Percentiles rank a stretch among this genome's conserved stretches.
These are phyloP conservation scores for Tapirus terrestris DNA, from an alignment of 2,113 vertebrate genomes.

Conservation along the genomic window DNA sequence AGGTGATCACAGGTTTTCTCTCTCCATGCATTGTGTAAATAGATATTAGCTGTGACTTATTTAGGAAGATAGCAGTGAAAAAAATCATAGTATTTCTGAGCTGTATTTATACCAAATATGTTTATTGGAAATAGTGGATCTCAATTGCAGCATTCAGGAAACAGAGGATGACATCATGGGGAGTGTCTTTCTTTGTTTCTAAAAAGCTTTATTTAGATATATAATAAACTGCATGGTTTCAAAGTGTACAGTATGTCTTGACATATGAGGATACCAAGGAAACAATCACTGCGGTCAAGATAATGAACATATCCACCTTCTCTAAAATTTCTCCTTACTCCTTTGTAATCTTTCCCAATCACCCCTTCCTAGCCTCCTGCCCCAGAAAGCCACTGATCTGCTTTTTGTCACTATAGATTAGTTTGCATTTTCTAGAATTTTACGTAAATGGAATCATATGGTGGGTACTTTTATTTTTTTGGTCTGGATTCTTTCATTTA, in stretches of 20 bases:
- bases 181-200: neutral
- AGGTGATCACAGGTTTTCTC: neutral
- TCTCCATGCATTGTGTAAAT: neutral
- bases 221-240: neutral
- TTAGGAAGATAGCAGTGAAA: conserved; percentile 9
- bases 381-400: neutral
- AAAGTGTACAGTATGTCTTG: neutral
- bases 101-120: neutral
- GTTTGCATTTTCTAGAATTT: neutral
- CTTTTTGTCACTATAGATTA: neutral
- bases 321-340: neutral
- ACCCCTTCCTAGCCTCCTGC: neutral
- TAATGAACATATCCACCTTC: neutral
- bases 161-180: neutral
- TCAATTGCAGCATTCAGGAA: neutral
- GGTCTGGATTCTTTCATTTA: neutral
- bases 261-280: neutral
- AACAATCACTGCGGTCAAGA: neutral
- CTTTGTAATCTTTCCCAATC: neutral
- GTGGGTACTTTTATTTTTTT: neutral
- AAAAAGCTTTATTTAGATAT: neutral
- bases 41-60: neutral
- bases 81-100: neutral
- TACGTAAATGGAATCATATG: neutral
- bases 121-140: neutral